A percentile compares a stretch with the other conserved stretches of the same genome.
Evolutionary conservation across 1,140 invertebrate genomes (phyloP).

Genomic region (Agrypnia vestita): DNA sequence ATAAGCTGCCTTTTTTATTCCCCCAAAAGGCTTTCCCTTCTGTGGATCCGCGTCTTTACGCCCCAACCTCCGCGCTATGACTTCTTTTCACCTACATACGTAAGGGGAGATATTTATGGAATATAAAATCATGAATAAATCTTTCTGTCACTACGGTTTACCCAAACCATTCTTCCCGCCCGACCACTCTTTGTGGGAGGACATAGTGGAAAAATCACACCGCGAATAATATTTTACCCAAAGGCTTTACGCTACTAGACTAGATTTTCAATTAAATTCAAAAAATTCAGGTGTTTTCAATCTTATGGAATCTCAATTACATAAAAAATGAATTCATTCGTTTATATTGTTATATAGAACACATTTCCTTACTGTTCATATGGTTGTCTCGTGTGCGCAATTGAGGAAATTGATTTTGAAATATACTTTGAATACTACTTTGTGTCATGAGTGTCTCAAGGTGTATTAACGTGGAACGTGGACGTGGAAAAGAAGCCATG

Average conservation of each 20-base stretch:
- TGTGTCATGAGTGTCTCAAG: too few relatives aligned
- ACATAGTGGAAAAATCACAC: slow-evolving; percentile 21
- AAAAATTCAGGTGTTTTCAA: slow-evolving; percentile 10
- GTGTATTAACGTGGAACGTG: too few relatives aligned
- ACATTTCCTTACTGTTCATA: too few relatives aligned
- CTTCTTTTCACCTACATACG: slow-evolving; percentile 29
- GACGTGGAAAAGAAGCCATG: too few relatives aligned
- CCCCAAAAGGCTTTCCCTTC: slow-evolving; percentile 4
- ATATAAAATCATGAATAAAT: slow-evolving; percentile 55
- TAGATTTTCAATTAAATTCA: slow-evolving; percentile 17
- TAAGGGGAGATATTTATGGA: slow-evolving; percentile 43
- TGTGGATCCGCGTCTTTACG: neutral
- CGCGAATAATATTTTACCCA: slow-evolving; percentile 1
- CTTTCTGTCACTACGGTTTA: slow-evolving; percentile 44
- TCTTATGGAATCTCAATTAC: too few relatives aligned
- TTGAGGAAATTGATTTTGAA: too few relatives aligned
- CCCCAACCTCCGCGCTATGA: neutral
- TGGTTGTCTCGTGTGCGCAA: too few relatives aligned
- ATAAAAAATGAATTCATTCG: too few relatives aligned
- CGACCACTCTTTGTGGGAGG: slow-evolving; percentile 15
- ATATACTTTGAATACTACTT: too few relatives aligned
- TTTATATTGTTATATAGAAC: too few relatives aligned
- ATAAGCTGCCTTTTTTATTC: slow-evolving; percentile 46
- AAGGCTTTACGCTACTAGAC: neutral
- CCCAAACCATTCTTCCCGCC: slow-evolving; percentile 22